Percentiles rank a stretch among this genome's conserved stretches.
Evolutionary conservation across 2,113 vertebrate species (phyloP).

Genomic region (Carassius auratus): DNA sequence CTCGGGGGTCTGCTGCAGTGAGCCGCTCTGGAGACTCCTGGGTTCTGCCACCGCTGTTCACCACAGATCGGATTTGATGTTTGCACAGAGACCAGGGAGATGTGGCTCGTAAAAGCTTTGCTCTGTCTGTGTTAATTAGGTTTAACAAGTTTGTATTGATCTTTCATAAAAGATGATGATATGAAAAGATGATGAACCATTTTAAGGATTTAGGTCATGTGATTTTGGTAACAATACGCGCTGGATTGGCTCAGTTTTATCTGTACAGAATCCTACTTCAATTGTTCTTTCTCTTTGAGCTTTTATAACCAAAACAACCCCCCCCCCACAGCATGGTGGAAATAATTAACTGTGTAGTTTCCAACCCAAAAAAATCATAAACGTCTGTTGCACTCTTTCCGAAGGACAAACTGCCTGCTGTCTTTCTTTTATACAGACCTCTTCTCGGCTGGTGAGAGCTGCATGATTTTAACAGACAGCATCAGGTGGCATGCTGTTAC

Average conservation of each 20-base stretch:
- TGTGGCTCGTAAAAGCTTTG: constrained; percentile 23
- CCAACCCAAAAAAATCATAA: constrained; percentile 33
- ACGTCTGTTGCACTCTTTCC: constrained; percentile 48
- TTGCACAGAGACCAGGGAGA: constrained; percentile 23
- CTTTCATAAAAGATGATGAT: neutral
- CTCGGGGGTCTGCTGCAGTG: constrained; percentile 58
- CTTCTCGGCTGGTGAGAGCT: constrained; percentile 34
- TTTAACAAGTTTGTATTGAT: constrained; percentile 26
- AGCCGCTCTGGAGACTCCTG: neutral
- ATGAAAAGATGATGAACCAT: constrained; percentile 16
- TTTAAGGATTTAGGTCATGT: constrained; percentile 6
- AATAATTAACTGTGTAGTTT: constrained; percentile 56
- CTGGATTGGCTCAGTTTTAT: neutral
- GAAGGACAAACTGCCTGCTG: constrained; percentile 54
- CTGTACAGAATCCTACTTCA: neutral
- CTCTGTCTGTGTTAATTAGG: constrained; percentile 35
- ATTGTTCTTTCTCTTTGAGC: constrained; percentile 13
- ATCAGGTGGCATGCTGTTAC: constrained; percentile 50
- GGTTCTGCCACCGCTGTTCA: constrained; percentile 9
- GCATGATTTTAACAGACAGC: constrained; percentile 44
- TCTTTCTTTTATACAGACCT: constrained; percentile 44
- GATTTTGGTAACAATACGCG: neutral
- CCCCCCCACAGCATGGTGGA: constrained; percentile 44
- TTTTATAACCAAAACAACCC: neutral
- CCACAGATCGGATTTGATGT: constrained; percentile 26